These are phyloP conservation scores for Microhierax caerulescens DNA, from an alignment of 2,797 vertebrate species.

Conservation along the genomic window DNA sequence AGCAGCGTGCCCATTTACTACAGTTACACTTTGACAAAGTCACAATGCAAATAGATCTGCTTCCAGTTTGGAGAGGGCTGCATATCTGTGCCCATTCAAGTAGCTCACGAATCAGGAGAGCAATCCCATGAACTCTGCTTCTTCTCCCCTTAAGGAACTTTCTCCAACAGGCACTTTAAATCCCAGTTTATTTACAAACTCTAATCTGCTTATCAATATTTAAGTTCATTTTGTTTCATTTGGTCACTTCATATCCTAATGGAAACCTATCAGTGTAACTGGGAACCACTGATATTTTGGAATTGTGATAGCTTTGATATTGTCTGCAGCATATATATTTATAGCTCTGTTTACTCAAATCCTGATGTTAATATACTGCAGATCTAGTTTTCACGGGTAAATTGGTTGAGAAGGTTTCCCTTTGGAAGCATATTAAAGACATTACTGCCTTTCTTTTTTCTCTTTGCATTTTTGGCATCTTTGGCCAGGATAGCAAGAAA, in stretches of 20 bases:
- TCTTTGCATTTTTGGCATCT: not conserved
- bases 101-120: not conserved
- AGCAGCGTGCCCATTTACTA: not conserved
- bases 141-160: not conserved
- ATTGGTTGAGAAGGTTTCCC: not conserved
- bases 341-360: not conserved
- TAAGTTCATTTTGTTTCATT: not conserved
- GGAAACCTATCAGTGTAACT: not conserved
- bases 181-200: not conserved
- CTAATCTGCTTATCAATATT: not conserved
- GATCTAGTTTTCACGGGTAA: not conserved
- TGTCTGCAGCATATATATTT: not conserved
- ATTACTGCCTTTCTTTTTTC: not conserved
- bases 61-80: not conserved
- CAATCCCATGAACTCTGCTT: not conserved
- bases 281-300: not conserved
- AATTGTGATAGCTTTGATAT: not conserved
- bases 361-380: not conserved
- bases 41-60: not conserved
- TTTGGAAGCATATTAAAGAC: not conserved
- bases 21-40: not conserved
- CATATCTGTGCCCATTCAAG: not conserved
- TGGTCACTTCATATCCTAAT: not conserved
- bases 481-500: not conserved
- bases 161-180: not conserved